Conservation (phyloP, 1,140 invertebrate species). For the Mylabris phalerata region DNA sequence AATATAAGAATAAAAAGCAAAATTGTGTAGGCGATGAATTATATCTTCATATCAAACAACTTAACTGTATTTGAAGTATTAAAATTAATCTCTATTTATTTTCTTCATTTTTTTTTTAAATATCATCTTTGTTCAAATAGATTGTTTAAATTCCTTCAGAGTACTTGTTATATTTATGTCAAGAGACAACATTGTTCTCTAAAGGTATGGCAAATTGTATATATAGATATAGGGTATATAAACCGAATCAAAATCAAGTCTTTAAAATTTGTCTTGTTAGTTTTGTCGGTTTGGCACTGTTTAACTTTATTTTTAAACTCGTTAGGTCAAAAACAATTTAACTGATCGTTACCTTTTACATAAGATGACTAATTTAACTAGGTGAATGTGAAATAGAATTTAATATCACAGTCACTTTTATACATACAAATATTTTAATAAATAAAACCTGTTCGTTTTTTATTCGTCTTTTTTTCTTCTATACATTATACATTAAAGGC, state of each 20-base stretch:
- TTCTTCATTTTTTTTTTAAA: too few relatives aligned
- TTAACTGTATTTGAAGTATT: too few relatives aligned
- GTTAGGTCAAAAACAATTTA: constrained; percentile 11
- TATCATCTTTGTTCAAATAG: not conserved
- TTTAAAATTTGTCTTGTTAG: constrained; percentile 13
- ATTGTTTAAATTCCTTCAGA: constrained; percentile 18
- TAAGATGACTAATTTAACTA: constrained; percentile 14
- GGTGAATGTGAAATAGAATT: not conserved
- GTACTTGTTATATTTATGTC: constrained; percentile 19
- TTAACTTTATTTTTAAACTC: constrained; percentile 15
- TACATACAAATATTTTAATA: too few relatives aligned
- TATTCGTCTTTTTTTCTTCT: too few relatives aligned
- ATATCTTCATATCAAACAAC: too few relatives aligned
- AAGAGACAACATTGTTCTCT: constrained; percentile 3
- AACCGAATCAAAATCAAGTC: constrained; percentile 15
- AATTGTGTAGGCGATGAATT: too few relatives aligned
- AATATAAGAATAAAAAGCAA: too few relatives aligned
- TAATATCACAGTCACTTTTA: too few relatives aligned
- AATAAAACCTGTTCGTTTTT: too few relatives aligned
- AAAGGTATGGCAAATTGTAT: constrained; percentile 14
- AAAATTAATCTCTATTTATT: too few relatives aligned
- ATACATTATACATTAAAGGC: too few relatives aligned
- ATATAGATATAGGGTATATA: constrained; percentile 11
- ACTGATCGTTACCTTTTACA: constrained; percentile 16
- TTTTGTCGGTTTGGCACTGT: constrained; percentile 4